Percentiles rank a stretch among this genome's conserved stretches.
These are phyloP conservation scores for Oreochromis niloticus DNA, from an alignment of 2,113 vertebrate genomes.

Conservation along the genomic window DNA sequence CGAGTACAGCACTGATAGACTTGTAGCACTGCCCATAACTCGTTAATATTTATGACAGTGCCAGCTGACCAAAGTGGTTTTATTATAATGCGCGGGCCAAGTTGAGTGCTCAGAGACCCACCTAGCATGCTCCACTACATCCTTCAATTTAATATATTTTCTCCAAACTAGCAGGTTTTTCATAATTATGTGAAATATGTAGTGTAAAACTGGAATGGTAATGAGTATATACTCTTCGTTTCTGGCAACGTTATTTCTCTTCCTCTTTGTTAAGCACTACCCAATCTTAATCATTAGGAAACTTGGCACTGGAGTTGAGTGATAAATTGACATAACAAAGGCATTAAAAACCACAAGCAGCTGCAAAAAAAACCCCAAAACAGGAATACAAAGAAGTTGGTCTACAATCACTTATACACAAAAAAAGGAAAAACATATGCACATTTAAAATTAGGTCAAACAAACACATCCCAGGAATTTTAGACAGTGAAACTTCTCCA, in stretches of 20 bases:
- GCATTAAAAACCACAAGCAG: neutral
- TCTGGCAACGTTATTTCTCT: neutral
- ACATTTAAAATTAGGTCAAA: neutral
- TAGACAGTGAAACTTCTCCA: neutral
- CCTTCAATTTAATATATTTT: neutral
- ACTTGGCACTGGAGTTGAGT: neutral
- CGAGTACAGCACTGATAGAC: slow-evolving; percentile 43
- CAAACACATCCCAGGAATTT: neutral
- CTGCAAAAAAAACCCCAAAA: fast-evolving
- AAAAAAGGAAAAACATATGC: neutral
- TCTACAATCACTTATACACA: neutral
- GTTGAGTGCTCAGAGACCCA: slow-evolving; percentile 2
- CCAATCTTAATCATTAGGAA: neutral
- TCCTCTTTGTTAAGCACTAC: neutral
- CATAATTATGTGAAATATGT: neutral
- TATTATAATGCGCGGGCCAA: slow-evolving; percentile 23
- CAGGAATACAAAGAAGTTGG: neutral
- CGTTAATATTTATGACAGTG: slow-evolving; percentile 57
- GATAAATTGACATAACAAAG: neutral
- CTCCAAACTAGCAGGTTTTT: neutral
- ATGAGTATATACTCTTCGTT: neutral
- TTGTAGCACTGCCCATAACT: slow-evolving; percentile 43
- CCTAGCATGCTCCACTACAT: neutral
- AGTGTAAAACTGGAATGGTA: neutral
- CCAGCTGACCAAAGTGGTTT: slow-evolving; percentile 51